Conservation (phyloP, 2,888 invertebrate species). For the Epirrhoe tristata region DNA sequence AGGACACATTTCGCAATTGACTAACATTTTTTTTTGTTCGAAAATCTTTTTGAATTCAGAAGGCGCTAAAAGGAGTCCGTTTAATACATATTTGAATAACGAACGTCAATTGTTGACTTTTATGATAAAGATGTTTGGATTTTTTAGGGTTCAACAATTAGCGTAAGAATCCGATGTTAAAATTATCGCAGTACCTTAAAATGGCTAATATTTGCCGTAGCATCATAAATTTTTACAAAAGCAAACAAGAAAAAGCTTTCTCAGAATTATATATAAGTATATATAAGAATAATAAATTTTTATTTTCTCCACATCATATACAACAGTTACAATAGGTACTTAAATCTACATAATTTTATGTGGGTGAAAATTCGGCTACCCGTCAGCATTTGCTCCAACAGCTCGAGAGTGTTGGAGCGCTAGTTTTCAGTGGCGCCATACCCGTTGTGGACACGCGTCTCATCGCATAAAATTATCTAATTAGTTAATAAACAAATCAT, state of each 20-base stretch:
- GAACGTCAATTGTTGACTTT: constrained; percentile 57
- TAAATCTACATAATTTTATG: too few relatives aligned
- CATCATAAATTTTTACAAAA: constrained; percentile 4
- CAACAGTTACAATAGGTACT: too few relatives aligned
- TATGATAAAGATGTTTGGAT: constrained; percentile 34
- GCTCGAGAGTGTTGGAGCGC: too few relatives aligned
- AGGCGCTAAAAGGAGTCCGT: constrained; percentile 78
- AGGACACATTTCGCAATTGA: neutral
- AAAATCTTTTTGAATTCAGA: constrained; percentile 56
- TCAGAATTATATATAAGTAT: neutral
- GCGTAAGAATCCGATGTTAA: constrained; percentile 27
- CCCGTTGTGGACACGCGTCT: too few relatives aligned
- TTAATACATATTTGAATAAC: constrained; percentile 57
- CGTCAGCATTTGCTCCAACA: too few relatives aligned
- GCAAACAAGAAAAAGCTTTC: neutral
- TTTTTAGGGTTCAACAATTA: constrained; percentile 33
- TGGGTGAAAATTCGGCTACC: too few relatives aligned
- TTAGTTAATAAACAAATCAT: too few relatives aligned
- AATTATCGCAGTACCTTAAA: constrained; percentile 16
- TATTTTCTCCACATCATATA: too few relatives aligned
- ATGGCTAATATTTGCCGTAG: constrained; percentile 6
- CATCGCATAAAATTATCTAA: too few relatives aligned
- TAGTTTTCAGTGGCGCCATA: too few relatives aligned
- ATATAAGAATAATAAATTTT: too few relatives aligned
- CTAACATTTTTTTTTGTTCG: neutral